Conservation (phyloP, 2,888 invertebrate genomes). For the Watsonalla binaria region DNA sequence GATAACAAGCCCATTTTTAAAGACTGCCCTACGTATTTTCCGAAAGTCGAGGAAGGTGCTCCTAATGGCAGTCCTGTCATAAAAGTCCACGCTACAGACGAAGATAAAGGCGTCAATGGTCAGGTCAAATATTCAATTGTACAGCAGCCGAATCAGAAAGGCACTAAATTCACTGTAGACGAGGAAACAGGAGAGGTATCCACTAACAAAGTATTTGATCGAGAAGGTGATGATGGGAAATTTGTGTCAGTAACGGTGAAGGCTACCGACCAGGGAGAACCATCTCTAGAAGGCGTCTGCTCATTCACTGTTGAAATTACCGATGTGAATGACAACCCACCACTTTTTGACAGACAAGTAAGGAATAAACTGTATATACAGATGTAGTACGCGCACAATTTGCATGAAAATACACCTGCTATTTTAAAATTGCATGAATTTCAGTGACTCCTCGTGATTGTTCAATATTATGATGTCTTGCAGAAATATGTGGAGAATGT, state of each 20-base stretch:
- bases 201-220: slow-evolving; percentile 97
- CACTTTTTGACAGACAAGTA: slow-evolving; percentile 96
- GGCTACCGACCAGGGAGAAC: slow-evolving; percentile 99
- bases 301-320: slow-evolving; percentile 98
- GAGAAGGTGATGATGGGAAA: slow-evolving; percentile 97
- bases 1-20: slow-evolving; percentile 98
- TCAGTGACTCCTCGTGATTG: slow-evolving; percentile 24
- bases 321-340: slow-evolving; percentile 98
- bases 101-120: slow-evolving; percentile 97
- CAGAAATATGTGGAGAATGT: slow-evolving; percentile 98
- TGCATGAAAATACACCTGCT: slow-evolving; percentile 41
- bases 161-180: slow-evolving; percentile 96
- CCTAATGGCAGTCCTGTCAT: slow-evolving; percentile 96
- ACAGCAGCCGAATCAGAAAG: slow-evolving; percentile 96
- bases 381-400: slow-evolving; percentile 27
- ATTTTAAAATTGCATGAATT: slow-evolving; percentile 36
- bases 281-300: slow-evolving; percentile 97
- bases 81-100: slow-evolving; percentile 95
- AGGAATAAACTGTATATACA: slow-evolving; percentile 27
- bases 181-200: slow-evolving; percentile 96
- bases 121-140: slow-evolving; percentile 98
- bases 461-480: slow-evolving; percentile 51
- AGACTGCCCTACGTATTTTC: slow-evolving; percentile 94
- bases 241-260: slow-evolving; percentile 98
- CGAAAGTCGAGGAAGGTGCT: slow-evolving; percentile 96